A percentile compares a stretch with the other conserved stretches of the same genome.
Evolutionary conservation across 2,797 vertebrate genomes (phyloP).

Genomic region (Phoxinus dragarum): DNA sequence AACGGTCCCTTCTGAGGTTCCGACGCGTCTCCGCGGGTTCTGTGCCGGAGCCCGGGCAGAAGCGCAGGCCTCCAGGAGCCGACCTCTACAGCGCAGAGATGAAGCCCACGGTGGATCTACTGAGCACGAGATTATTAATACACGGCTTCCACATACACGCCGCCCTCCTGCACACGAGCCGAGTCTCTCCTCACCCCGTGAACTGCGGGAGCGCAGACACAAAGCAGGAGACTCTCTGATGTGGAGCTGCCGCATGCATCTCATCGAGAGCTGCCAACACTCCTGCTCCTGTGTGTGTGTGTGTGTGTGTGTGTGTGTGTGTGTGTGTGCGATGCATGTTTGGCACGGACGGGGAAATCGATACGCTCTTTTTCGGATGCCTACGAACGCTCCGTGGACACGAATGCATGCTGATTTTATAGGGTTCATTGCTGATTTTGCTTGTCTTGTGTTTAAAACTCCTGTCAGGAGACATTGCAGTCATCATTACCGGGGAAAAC

Average conservation of each 20-base stretch:
- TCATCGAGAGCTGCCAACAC: constrained; percentile 2
- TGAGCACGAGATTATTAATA: background rate
- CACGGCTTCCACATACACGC: background rate
- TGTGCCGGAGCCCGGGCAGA: background rate
- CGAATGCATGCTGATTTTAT: constrained; percentile 60
- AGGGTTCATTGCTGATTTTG: constrained; percentile 61
- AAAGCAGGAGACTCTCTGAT: constrained; percentile 5
- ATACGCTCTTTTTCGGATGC: constrained; percentile 66
- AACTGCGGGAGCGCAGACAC: background rate
- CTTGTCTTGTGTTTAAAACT: constrained; percentile 62
- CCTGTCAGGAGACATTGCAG: constrained; percentile 46
- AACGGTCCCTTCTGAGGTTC: too few species aligned
- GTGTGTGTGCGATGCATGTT: constrained; percentile 40
- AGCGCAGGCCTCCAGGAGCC: constrained; percentile 5
- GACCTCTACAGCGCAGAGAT: constrained; percentile 14
- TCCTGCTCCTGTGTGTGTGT: background rate
- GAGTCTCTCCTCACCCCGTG: background rate
- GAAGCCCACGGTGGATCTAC: background rate
- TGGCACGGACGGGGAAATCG: constrained; percentile 60
- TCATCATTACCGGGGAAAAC: constrained; percentile 43
- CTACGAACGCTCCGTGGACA: constrained; percentile 61
- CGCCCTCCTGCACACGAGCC: background rate
- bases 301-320: constrained; percentile 33
- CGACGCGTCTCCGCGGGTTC: background rate
- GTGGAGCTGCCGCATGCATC: background rate